Evolutionary conservation across 2,113 vertebrate species (phyloP).

Genomic region (Hydrochoerus hydrochaeris): DNA sequence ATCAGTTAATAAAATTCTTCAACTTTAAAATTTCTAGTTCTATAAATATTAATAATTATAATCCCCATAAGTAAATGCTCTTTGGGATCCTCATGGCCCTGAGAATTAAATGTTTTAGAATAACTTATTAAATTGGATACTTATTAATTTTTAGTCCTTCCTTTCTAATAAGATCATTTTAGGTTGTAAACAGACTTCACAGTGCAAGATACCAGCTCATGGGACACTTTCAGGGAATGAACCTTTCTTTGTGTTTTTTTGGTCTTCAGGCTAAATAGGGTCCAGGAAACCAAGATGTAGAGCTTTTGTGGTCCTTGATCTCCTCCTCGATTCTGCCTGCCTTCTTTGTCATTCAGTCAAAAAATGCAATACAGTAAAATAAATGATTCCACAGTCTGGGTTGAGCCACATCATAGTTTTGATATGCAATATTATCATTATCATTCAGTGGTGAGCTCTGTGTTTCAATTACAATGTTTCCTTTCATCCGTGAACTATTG

Average conservation of each 20-base stretch:
- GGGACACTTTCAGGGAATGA: neutral
- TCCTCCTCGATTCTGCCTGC: neutral
- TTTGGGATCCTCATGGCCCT: neutral
- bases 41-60: conserved; percentile 11
- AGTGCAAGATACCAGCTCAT: neutral
- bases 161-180: conserved; percentile 17
- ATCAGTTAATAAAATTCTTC: conserved; percentile 29
- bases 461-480: conserved; percentile 11
- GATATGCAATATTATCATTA: neutral
- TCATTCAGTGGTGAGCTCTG: conserved; percentile 16
- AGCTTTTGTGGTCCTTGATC: neutral
- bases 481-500: neutral
- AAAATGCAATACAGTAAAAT: neutral
- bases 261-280: neutral
- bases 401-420: neutral
- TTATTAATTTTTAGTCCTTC: conserved; percentile 48
- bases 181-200: neutral
- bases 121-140: conserved; percentile 40
- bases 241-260: neutral
- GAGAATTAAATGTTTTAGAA: conserved; percentile 44
- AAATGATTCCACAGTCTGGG: neutral
- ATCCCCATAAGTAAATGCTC: neutral
- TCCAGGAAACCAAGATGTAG: neutral
- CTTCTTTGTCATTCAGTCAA: neutral
- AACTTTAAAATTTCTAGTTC: conserved; percentile 11